Evolutionary conservation across 2,113 vertebrate species (phyloP).

Genomic region (Egretta garzetta): DNA sequence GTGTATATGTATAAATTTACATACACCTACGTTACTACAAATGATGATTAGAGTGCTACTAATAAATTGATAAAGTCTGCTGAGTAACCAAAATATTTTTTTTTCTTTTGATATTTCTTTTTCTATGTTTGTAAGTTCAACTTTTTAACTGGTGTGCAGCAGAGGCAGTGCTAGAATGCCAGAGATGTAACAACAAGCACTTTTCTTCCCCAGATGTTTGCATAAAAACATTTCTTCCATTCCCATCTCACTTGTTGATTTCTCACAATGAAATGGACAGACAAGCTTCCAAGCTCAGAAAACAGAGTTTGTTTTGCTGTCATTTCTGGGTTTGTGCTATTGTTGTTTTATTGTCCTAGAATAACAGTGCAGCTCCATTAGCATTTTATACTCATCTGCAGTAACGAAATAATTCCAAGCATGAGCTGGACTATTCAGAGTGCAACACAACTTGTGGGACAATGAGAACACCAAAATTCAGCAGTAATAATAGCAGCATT

Average conservation of each 20-base stretch:
- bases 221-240: constrained; percentile 50
- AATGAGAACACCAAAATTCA: not conserved
- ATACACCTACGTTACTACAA: constrained; percentile 67
- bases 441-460: not conserved
- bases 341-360: constrained; percentile 32
- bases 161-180: constrained; percentile 40
- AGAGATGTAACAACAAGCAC: constrained; percentile 26
- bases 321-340: constrained; percentile 4
- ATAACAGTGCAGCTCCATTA: constrained; percentile 6
- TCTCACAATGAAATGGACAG: constrained; percentile 31
- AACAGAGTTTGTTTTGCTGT: constrained; percentile 12
- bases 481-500: not conserved
- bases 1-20: constrained; percentile 78
- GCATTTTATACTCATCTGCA: constrained; percentile 28
- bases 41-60: constrained; percentile 66
- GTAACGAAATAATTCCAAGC: constrained; percentile 28
- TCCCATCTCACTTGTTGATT: constrained; percentile 33
- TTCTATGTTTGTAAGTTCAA: constrained; percentile 33
- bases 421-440: constrained; percentile 17
- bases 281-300: constrained; percentile 26
- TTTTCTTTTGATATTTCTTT: constrained; percentile 59
- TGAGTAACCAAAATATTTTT: constrained; percentile 66
- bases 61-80: constrained; percentile 74
- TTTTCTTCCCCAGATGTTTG: constrained; percentile 34
- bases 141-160: constrained; percentile 46